Conservation (phyloP, 2,888 invertebrate genomes). For the Sarcophaga rosellei region DNA sequence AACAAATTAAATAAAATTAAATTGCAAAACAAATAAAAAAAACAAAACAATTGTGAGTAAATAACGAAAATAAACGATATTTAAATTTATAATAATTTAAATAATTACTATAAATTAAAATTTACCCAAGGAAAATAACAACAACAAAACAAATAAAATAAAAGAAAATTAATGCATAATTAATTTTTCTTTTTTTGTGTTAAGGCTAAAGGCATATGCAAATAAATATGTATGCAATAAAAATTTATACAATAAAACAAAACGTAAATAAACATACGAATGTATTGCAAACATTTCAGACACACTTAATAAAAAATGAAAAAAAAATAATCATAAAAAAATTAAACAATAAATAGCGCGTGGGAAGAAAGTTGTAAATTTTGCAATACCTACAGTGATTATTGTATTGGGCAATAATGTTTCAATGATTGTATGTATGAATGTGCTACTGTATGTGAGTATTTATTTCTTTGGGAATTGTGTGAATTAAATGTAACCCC, state of each 20-base stretch:
- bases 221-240: background rate
- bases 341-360: constrained; percentile 39
- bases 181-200: no score
- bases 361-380: constrained; percentile 60
- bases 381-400: constrained; percentile 9
- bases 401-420: background rate
- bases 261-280: background rate
- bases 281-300: constrained; percentile 20
- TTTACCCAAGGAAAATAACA: background rate
- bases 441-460: constrained; percentile 14
- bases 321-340: background rate
- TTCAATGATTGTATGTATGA: background rate
- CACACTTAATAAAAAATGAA: background rate
- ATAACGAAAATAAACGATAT: background rate
- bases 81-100: background rate
- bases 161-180: no score
- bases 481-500: constrained; percentile 18
- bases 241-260: background rate
- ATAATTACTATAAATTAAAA: background rate
- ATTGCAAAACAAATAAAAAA: constrained; percentile 13
- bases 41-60: constrained; percentile 29
- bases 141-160: no score
- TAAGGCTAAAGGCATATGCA: background rate
- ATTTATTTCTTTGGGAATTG: constrained; percentile 16
- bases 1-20: background rate